Percentiles rank a stretch among this genome's conserved stretches.
Conservation (phyloP, 2,797 vertebrate genomes). For the Pseudochirops cupreus region DNA sequence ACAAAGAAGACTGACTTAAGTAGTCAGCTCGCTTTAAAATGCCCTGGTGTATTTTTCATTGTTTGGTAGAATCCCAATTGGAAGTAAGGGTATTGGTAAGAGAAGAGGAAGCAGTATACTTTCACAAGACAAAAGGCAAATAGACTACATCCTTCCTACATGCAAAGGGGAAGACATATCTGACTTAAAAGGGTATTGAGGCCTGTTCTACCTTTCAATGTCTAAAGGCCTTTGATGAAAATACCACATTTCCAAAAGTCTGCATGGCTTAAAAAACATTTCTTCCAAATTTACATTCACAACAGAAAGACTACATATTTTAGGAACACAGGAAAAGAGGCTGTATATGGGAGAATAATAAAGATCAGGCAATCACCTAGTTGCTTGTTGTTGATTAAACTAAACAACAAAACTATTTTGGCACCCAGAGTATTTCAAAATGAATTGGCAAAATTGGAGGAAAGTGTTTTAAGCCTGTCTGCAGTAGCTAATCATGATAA, state of each 20-base stretch:
- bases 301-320: not conserved
- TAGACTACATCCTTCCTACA: not conserved
- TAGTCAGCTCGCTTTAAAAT: not conserved
- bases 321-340: not conserved
- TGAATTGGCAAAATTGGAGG: constrained; percentile 60
- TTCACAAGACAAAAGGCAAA: not conserved
- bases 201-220: not conserved
- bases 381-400: constrained; percentile 17
- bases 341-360: not conserved
- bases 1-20: not conserved
- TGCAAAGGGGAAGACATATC: constrained; percentile 6
- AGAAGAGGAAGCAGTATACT: not conserved
- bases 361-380: not conserved
- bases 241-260: constrained; percentile 7
- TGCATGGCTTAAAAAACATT: not conserved
- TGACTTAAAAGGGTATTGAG: constrained; percentile 6
- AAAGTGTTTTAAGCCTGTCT: constrained; percentile 31
- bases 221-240: not conserved
- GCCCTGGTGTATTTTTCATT: not conserved
- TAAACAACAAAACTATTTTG: not conserved
- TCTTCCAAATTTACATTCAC: not conserved
- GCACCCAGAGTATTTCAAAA: constrained; percentile 63
- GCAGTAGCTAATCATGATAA: constrained; percentile 69
- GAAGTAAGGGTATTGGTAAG: not conserved
- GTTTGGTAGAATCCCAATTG: not conserved